Evolutionary conservation across 2,888 invertebrate genomes (phyloP).

Genomic region (Pseudococcus jackbeardsleyi): DNA sequence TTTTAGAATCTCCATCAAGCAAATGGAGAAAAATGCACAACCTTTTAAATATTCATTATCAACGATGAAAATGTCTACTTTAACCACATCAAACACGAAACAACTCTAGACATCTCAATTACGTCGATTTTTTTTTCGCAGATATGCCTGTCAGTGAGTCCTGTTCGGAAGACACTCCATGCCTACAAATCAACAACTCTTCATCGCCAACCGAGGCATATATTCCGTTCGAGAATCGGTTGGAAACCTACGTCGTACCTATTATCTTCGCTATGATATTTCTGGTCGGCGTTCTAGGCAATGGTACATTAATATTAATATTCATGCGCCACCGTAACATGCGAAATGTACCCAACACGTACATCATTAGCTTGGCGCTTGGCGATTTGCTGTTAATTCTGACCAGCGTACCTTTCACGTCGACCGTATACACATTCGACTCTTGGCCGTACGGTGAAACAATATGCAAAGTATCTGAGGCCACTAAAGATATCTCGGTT

Average conservation of each 20-base stretch:
- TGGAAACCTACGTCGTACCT: conserved; percentile 90
- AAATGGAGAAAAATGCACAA: too few relatives aligned
- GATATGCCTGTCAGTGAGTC: neutral
- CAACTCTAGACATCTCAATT: too few relatives aligned
- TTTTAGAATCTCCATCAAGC: too few relatives aligned
- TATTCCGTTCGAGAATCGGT: conserved; percentile 80
- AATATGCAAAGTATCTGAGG: conserved; percentile 86
- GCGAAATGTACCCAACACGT: conserved; percentile 92
- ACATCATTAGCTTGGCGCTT: conserved; percentile 71
- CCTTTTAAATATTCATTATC: too few relatives aligned
- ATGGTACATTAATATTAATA: conserved; percentile 88
- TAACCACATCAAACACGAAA: too few relatives aligned
- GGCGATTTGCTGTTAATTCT: conserved; percentile 80
- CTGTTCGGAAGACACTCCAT: conserved; percentile 8
- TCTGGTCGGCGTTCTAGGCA: conserved; percentile 88
- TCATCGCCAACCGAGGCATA: conserved; percentile 71
- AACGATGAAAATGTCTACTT: too few relatives aligned
- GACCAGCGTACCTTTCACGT: conserved; percentile 87
- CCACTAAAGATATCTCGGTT: conserved; percentile 86
- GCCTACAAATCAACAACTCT: neutral
- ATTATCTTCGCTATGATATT: conserved; percentile 87
- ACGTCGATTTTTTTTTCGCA: neutral
- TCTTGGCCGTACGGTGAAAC: conserved; percentile 91
- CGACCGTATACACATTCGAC: conserved; percentile 86
- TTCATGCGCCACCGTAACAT: conserved; percentile 87